These are phyloP conservation scores for Diplosoma virens DNA, from an alignment of 23 tunicate genomes.

Conservation along the genomic window DNA sequence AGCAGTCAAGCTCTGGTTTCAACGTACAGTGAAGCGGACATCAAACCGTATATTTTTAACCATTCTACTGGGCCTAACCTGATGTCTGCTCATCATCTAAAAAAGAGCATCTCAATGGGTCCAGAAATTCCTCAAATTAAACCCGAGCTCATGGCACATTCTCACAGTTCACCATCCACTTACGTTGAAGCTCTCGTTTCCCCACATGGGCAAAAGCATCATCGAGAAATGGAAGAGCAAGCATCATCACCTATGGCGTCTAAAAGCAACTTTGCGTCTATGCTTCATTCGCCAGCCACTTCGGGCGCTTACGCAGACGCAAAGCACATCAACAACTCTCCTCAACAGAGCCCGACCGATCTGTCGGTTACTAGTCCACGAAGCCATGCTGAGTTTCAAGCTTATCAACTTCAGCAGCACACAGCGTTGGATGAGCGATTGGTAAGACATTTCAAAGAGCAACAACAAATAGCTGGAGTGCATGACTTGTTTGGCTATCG, in stretches of 20 bases:
- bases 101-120: constrained; percentile 35
- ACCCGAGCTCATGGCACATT: constrained; percentile 18
- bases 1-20: constrained; percentile 1
- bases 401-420: constrained; percentile 24
- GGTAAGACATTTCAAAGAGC: constrained; percentile 32
- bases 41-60: constrained; percentile 38
- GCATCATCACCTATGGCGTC: constrained; percentile 1
- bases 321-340: constrained; percentile 5
- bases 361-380: constrained; percentile 48
- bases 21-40: constrained; percentile 14
- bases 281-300: constrained; percentile 48
- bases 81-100: constrained; percentile 4
- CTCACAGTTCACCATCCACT: constrained; percentile 1
- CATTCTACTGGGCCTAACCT: constrained; percentile 5
- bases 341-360: constrained; percentile 59
- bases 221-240: constrained; percentile 20
- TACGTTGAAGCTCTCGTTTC: constrained; percentile 22
- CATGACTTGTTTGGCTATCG: constrained; percentile 46
- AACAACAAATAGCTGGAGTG: constrained; percentile 18
- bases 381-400: constrained; percentile 7
- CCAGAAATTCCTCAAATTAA: constrained; percentile 8
- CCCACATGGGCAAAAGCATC: constrained; percentile 20
- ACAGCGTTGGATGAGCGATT: constrained; percentile 21
- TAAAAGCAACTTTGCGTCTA: constrained; percentile 40
- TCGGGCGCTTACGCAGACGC: not conserved